Evolutionary conservation across 2,113 vertebrate genomes (phyloP), one percentile per base, ranked within the genome.

Genomic region (Argyrosomus japonicus): DNA sequence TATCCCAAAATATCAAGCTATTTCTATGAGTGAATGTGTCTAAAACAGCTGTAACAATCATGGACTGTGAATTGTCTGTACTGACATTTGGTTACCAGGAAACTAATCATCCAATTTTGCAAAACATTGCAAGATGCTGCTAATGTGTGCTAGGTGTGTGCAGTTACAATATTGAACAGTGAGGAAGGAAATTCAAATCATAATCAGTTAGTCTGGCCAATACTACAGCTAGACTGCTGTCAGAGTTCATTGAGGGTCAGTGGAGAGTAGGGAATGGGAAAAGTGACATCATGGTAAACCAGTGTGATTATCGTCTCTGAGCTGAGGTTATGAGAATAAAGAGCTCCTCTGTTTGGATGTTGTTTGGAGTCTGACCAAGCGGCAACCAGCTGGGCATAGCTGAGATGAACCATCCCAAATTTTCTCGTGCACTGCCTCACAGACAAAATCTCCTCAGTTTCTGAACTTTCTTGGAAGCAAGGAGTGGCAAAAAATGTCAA

Each of bases 281-380:
- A 62, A 89, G n/a, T 87, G 83, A 82, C 77, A 83, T 90, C 82
- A 82, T 75, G 61, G 81, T 27, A 60, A 86, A 72, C 3, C 23
- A 40, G 64, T 68, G 68, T 47, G 48, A 79, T 58, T 29, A 65
- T 65, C 61, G 5, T 62, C 57, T 2, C 47, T 54, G 53, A 70
- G 64, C 47, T 7, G 57, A 75, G 70, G 64, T 67, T 47, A 3
- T 0, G 2, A 17, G 76, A 82, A 92, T 70, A 90, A 87, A 85
- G 79, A 81, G 51, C 17, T 80, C 25, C 19, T 82, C 77, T 91
- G 87, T 91, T 73, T 68, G 60, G 51, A 61, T 45, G 32, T 27
- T 32, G 73, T 77, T 75, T 76, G 81, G 82, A 76, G 25, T 71
- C 43, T 4, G 81, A 80, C 17, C 77, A 70, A 64, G 57, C 64